These are phyloP conservation scores for Coptotermes formosanus DNA, from an alignment of 1,140 invertebrate genomes.

Conservation along the genomic window DNA sequence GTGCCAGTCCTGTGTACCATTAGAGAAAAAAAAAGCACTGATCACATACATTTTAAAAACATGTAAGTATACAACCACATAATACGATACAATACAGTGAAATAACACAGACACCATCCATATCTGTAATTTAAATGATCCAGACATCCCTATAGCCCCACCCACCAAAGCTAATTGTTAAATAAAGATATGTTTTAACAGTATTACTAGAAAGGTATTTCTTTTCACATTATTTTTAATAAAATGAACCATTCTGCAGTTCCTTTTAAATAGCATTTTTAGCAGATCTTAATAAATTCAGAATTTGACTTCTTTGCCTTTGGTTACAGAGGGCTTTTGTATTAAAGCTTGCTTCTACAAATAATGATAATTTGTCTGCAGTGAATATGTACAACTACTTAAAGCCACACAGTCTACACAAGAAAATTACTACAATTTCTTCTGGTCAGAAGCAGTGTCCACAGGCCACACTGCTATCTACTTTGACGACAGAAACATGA, in stretches of 20 bases:
- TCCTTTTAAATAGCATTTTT: neutral
- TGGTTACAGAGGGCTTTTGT: neutral
- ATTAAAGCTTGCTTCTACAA: neutral
- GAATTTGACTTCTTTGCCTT: neutral
- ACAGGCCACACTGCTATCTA: constrained; percentile 41
- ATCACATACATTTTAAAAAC: neutral
- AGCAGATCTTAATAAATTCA: neutral
- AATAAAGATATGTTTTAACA: neutral
- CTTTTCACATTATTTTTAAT: neutral
- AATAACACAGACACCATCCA: neutral
- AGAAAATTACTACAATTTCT: neutral
- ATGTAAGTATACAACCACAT: neutral
- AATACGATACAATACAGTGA: neutral
- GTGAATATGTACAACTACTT: neutral
- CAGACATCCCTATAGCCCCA: neutral
- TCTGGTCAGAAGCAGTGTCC: neutral
- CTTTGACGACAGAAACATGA: constrained; percentile 62
- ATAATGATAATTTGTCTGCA: neutral
- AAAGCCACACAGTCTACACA: neutral
- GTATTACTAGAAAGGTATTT: neutral
- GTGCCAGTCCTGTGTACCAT: too few species aligned
- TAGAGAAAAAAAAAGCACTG: too few species aligned
- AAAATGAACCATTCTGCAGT: neutral
- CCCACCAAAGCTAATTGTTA: neutral
- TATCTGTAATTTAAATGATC: neutral